Conservation (phyloP, 2,113 vertebrate species). For the Cheirogaleus medius region DNA sequence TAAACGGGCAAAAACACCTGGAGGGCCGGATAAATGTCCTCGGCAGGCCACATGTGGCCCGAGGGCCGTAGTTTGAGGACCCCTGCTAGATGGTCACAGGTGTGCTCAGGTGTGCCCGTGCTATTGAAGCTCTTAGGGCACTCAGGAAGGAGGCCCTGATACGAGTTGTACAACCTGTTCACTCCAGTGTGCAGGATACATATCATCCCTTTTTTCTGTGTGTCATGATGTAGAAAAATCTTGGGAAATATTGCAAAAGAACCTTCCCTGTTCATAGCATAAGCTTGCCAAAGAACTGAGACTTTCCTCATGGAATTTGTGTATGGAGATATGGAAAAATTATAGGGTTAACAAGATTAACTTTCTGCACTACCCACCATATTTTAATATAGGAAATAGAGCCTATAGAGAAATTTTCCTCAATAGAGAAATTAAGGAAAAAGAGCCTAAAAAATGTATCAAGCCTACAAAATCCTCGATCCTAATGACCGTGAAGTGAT, state of each 20-base stretch:
- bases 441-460: not conserved
- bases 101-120: not conserved
- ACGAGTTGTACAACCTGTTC: not conserved
- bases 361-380: not conserved
- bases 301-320: not conserved
- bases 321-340: not conserved
- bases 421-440: too few species aligned
- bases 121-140: not conserved
- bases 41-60: too few species aligned
- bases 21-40: too few species aligned
- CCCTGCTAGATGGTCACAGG: too few species aligned
- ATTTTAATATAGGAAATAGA: conserved; percentile 4
- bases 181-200: not conserved
- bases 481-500: not conserved
- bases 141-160: not conserved
- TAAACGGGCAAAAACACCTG: too few species aligned
- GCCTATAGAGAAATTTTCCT: too few species aligned
- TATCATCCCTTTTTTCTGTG: not conserved
- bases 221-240: not conserved
- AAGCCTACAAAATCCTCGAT: conserved; percentile 19
- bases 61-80: too few species aligned
- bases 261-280: not conserved
- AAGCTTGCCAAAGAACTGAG: not conserved
- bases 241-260: not conserved
- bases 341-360: not conserved